Evolutionary conservation across 2,797 vertebrate genomes (phyloP), one percentile per base, ranked within the genome.

Genomic region (Dallia pectoralis): DNA sequence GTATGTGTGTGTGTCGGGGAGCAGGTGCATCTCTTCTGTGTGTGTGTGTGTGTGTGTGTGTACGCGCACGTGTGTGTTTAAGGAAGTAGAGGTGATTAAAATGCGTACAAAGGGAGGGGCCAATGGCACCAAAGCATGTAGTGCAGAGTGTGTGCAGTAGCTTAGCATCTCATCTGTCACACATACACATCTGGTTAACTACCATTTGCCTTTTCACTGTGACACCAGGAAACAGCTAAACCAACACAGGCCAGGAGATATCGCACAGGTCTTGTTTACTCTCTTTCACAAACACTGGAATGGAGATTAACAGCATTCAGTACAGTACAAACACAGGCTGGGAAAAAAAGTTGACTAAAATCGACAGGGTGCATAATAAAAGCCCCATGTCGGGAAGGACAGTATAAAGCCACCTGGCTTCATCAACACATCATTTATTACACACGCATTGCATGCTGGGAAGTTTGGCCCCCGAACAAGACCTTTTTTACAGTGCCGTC

Each of bases 31-130:
- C n/a, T n/a, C n/a, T n/a, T n/a, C n/a, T 44, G 40, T 14, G 40
- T 71, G 30, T 33, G 49, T 71, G 29, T 62, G 12, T 71, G 9
- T 61, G 69, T 25, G 51, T 47, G 70, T 30, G 59, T 44, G 53
- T 48, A 9, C 47, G 71, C 8, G 9, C 8, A 5, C 1, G 25
- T 47, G 15, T 15, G 27, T 47, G 36, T 44, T 36, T 44, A 11
- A 48, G 25, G 44, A 51, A 73, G 53, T 65, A 67, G 68, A 79
- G 67, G 33, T 22, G 48, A 67, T 73, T 75, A 33, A 71, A 77
- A 71, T 47, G 74, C 29, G 64, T 70, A 48, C 70, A 77, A 77
- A 77, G 69, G n/a, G 75, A 66, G 66, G 67, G 72, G 69, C 70
- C 66, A 70, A 67, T 63, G 30, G 67, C 53, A 69, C 74, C n/a